Evolutionary conservation across 2,797 vertebrate species (phyloP).

Genomic region (Urophycis tenuis): DNA sequence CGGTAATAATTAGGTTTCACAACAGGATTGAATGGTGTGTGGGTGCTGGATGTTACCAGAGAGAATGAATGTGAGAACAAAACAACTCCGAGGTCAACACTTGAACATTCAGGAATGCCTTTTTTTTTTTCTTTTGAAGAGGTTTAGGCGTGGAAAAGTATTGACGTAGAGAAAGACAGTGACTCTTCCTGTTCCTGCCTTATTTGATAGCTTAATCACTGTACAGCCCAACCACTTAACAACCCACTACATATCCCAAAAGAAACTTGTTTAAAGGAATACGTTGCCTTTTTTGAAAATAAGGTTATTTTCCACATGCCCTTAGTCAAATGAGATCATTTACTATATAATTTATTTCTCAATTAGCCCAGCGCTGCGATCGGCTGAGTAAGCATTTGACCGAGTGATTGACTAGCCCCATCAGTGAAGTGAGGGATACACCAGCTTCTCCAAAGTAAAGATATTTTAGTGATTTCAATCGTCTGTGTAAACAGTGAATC

Average conservation of each 20-base stretch:
- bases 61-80: not conserved
- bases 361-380: not conserved
- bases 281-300: not conserved
- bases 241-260: constrained; percentile 29
- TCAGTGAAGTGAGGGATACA: not conserved
- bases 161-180: not conserved
- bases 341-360: no score
- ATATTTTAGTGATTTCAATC: no score
- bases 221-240: constrained; percentile 31
- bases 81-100: constrained; percentile 3
- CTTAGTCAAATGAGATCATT: not conserved
- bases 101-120: not conserved
- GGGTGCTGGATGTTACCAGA: constrained; percentile 23
- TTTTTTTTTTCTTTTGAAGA: not conserved
- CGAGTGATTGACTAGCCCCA: not conserved
- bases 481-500: no score
- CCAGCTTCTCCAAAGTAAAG: no score
- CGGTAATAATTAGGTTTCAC: not conserved
- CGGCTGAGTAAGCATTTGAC: not conserved
- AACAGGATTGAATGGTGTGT: not conserved
- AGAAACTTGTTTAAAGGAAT: not conserved
- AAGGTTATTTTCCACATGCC: not conserved
- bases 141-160: not conserved
- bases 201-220: constrained; percentile 13
- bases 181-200: not conserved